Conservation (phyloP, 2,113 vertebrate genomes). For the Eubucco bourcierii region DNA sequence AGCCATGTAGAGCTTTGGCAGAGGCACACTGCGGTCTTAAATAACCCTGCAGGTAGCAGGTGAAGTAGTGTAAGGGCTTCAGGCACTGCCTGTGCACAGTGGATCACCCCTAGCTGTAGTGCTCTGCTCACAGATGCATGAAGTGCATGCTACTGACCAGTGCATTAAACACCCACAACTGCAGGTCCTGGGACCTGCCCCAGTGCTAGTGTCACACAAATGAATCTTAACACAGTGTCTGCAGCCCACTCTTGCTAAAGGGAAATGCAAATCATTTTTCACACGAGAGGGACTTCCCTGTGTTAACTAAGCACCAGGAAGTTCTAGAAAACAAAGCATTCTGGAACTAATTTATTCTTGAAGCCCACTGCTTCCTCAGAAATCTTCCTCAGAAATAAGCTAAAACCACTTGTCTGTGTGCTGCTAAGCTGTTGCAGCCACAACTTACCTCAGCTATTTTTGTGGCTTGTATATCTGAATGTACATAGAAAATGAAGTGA, state of each 20-base stretch:
- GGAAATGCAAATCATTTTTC: not conserved
- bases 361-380: not conserved
- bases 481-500: not conserved
- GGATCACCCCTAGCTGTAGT: not conserved
- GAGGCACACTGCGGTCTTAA: not conserved
- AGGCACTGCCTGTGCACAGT: not conserved
- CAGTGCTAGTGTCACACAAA: not conserved
- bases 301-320: not conserved
- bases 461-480: not conserved
- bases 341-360: not conserved
- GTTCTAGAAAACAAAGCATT: not conserved
- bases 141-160: constrained; percentile 36
- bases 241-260: not conserved
- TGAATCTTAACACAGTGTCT: not conserved
- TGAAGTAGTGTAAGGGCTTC: not conserved
- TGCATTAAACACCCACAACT: not conserved
- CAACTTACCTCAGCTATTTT: not conserved
- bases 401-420: not conserved
- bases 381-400: not conserved
- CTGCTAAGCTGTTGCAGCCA: not conserved
- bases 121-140: constrained; percentile 59
- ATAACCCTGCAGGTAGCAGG: not conserved
- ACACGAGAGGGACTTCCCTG: not conserved
- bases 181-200: not conserved
- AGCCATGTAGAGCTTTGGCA: not conserved